Evolutionary conservation across 2,113 vertebrate species (phyloP), one percentile per base, ranked within the genome.

Genomic region (Catagonus wagneri): DNA sequence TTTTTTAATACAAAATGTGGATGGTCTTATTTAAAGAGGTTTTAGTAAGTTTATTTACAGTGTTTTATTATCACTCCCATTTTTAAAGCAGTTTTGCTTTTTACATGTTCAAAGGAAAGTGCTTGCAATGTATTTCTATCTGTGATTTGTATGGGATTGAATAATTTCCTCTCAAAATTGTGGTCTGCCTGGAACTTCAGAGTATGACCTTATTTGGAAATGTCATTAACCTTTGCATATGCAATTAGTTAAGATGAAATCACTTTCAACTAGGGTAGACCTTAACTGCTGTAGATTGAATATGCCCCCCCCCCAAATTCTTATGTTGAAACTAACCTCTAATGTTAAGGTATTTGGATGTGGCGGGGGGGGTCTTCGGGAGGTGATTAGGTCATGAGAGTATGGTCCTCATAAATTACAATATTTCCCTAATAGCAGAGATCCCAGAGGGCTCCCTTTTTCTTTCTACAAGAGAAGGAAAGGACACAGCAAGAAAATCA

Each of bases 71-170:
- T 54, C 34, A 52, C 52, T 79, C 20, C 36, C 32, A 34, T 25
- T 78, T 61, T 85, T 95, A 44, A 65, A 92, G 34, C 2, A 69
- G 19, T 25, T 52, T 54, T 34, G 32, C 16, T 23, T 44, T 63
- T 34, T 83, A 8, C 15, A 9, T 32, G 12, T 85, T 80, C 7
- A 27, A 81, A 69, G 80, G 50, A 75, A 72, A 84, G 32, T 56
- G 1, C 15, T 10, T 4, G 17, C 1, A 2, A n/a, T 65, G 2
- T 22, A 27, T 44, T 54, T 65, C n/a, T 23, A 25, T 44, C 9
- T 34, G 23, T 52, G 20, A 83, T 34, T 20, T 22, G 11, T 22
- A 27, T 3, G 60, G 25, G 19, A 36, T 52, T 69, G 25, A 61
- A 63, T 69, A 54, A 12, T 63, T n/a, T 27, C 3, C 6, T 14